Base-by-base conservation (phyloP, 2,113 vertebrate species). In the Todiramphus saurophagus region DNA sequence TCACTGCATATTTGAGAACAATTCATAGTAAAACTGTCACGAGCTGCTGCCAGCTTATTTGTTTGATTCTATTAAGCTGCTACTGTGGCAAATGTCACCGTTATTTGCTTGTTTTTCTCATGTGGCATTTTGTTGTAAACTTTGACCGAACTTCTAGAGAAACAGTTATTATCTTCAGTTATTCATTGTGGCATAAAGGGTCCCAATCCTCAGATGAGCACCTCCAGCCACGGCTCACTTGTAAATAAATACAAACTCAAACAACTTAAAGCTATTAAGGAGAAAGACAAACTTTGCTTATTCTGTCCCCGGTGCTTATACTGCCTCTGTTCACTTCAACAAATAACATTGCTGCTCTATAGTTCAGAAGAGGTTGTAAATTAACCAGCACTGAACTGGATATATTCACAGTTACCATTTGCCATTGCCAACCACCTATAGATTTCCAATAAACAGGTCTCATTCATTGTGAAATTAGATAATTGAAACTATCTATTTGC, bases 381-480 rank as follows among this genome's bases (percentile, higher is more conserved):
- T 97, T 96, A 96, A 72, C 50, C 16, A 51, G 37, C 75, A 81
- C 78, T 64, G 60, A 75, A 75, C 69, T 84, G 94, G 64, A 93
- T 89, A 89, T 81, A 78, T 67, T 83, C 92, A 73, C 72, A 96
- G 88, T 73, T 44, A 16, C 89, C 68, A 91, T 97, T 97, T 95
- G 79, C 96, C 68, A 97, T 78, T 97, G 95, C 96, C 93, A 97
- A 6, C 90, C 59, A 66, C 66, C 70, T 97, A 97, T 97, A 96
- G 97, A 98, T 98, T 98, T 98, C 97, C 97, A 96, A 97, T 97
- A 97, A 96, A 67, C 88, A 95, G 92, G 53, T 89, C 96, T 96
- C 97, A 96, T 96, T 98, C 96, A 94, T 94, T 97, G 96, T 91
- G 93, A 95, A 98, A 97, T 97, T 93, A 96, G 94, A 94, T 97